Percentiles rank a stretch among this genome's conserved stretches.
Evolutionary conservation across 1,140 invertebrate species (phyloP).

Genomic region (Anoplophora glabripennis): DNA sequence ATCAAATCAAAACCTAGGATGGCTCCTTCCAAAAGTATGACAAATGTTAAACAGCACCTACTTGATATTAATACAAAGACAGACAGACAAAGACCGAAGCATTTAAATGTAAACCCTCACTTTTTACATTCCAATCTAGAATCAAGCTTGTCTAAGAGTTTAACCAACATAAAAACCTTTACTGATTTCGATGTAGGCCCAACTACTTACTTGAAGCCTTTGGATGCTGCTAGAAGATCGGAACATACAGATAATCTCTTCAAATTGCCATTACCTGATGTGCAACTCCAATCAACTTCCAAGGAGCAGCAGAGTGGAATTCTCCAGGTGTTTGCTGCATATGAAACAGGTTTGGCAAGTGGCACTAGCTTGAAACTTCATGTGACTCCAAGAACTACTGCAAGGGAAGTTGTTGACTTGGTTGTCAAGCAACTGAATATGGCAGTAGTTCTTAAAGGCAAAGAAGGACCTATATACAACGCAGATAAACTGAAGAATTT

Average conservation of each 20-base stretch:
- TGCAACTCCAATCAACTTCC: constrained; percentile 19
- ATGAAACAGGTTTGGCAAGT: constrained; percentile 87
- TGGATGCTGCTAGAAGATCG: constrained; percentile 31
- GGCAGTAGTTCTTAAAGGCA: constrained; percentile 82
- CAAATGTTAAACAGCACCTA: constrained; percentile 47
- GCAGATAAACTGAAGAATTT: constrained; percentile 79
- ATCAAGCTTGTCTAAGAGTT: constrained; percentile 54
- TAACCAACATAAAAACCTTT: constrained; percentile 56
- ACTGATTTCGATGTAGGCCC: constrained; percentile 49
- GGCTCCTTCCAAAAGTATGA: constrained; percentile 44
- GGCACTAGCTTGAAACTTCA: constrained; percentile 92
- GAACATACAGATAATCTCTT: constrained; percentile 29
- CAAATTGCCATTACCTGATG: constrained; percentile 29
- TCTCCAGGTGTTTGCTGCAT: constrained; percentile 87
- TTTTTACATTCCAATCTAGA: constrained; percentile 44
- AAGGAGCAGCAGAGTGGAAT: constrained; percentile 53
- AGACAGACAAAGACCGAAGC: constrained; percentile 38
- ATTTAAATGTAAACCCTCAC: constrained; percentile 40
- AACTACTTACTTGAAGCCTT: constrained; percentile 48
- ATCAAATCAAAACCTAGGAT: constrained; percentile 36
- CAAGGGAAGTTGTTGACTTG: constrained; percentile 88
- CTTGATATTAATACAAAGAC: constrained; percentile 53
- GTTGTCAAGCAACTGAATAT: constrained; percentile 93
- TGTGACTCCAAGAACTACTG: constrained; percentile 85
- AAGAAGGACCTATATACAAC: constrained; percentile 80